Conservation (phyloP, 2,888 invertebrate genomes). For the Yponomeuta sedellus region DNA sequence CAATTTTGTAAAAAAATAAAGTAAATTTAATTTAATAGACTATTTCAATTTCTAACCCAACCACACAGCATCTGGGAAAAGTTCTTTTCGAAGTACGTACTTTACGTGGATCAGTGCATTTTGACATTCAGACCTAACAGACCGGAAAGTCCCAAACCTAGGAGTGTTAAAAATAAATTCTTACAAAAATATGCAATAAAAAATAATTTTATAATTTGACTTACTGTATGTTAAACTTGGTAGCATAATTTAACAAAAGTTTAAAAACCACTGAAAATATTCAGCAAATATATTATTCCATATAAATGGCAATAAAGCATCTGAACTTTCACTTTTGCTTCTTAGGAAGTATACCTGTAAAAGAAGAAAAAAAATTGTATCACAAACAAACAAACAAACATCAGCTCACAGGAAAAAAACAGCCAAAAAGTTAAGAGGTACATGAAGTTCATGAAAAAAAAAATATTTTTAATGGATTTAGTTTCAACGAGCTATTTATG, state of each 20-base stretch:
- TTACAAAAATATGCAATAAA: slow-evolving; percentile 60
- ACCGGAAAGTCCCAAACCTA: not conserved
- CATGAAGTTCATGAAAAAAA: no score
- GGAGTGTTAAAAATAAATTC: slow-evolving; percentile 26
- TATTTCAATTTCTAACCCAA: not conserved
- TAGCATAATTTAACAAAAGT: slow-evolving; percentile 71
- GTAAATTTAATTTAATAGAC: slow-evolving; percentile 62
- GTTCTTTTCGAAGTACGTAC: no score
- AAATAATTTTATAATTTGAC: slow-evolving; percentile 75
- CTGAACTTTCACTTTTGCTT: slow-evolving; percentile 46
- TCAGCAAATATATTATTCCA: slow-evolving; percentile 62
- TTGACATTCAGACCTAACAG: no score
- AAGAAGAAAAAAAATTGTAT: slow-evolving; percentile 26
- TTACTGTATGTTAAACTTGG: slow-evolving; percentile 71
- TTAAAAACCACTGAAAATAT: slow-evolving; percentile 73
- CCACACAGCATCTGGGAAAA: not conserved
- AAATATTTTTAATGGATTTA: no score
- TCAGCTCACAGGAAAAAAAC: no score
- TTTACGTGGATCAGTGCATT: no score
- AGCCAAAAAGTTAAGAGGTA: no score
- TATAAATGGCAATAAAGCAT: slow-evolving; percentile 72
- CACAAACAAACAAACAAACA: no score
- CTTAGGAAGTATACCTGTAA: slow-evolving; percentile 46
- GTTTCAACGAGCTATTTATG: no score
- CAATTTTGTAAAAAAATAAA: slow-evolving; percentile 76